Percentiles rank a stretch among this genome's conserved stretches.
These are phyloP conservation scores for Xyliphius kryptos DNA, from an alignment of 2,113 vertebrate species.

Conservation along the genomic window DNA sequence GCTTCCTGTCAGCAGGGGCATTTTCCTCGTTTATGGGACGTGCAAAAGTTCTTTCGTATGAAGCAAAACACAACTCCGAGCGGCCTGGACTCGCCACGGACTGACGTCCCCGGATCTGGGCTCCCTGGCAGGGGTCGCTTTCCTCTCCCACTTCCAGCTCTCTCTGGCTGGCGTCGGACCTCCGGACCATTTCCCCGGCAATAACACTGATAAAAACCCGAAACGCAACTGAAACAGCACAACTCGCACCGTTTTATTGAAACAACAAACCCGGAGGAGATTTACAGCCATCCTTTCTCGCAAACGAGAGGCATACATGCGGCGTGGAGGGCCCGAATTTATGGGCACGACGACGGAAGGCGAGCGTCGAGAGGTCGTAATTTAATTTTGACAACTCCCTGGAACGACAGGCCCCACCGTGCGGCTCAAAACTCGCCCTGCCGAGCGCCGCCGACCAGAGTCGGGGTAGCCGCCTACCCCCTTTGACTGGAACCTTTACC, in stretches of 20 bases:
- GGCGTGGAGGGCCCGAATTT: constrained; percentile 38
- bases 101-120: no score
- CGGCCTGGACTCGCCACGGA: constrained; percentile 50
- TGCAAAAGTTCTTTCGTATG: constrained; percentile 44
- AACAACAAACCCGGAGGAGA: constrained; percentile 52
- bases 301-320: constrained; percentile 42
- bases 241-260: constrained; percentile 45
- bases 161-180: no score
- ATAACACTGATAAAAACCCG: constrained; percentile 48
- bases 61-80: constrained; percentile 58
- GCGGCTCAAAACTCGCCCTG: no score
- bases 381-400: constrained; percentile 43
- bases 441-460: no score
- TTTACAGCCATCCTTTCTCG: constrained; percentile 49
- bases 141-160: no score
- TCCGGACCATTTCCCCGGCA: constrained; percentile 59
- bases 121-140: no score
- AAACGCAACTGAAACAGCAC: constrained; percentile 35
- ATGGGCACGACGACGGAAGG: constrained; percentile 49
- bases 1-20: constrained; percentile 34
- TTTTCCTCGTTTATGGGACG: constrained; percentile 51
- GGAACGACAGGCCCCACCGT: constrained; percentile 14
- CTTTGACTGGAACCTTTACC: no score
- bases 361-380: constrained; percentile 52
- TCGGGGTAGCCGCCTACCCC: no score